phyloP scores from a whole-genome alignment of 2,888 invertebrate genomes.

The Sericinus montela region DNA sequence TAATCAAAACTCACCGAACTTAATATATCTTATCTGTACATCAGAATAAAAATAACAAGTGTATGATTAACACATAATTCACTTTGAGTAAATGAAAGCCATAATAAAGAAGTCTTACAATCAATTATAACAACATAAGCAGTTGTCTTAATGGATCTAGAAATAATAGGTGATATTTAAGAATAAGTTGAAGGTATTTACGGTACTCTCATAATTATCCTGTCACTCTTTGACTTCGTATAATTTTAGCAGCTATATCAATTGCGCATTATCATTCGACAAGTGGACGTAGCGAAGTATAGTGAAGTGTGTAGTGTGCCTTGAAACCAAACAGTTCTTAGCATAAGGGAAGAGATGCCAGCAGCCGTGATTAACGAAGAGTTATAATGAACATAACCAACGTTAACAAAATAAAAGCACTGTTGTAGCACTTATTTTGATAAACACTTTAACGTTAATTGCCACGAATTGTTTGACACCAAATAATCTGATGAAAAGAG shows the following conservation, averaged over 20 bases:
- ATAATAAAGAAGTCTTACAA: not conserved
- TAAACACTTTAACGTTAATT: too few relatives aligned
- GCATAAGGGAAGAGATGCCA: too few relatives aligned
- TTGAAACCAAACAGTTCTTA: conserved; percentile 33
- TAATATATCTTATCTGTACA: too few relatives aligned
- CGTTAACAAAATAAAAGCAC: too few relatives aligned
- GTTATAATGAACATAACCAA: too few relatives aligned
- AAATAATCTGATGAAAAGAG: too few relatives aligned
- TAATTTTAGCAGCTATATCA: conserved; percentile 49
- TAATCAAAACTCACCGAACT: too few relatives aligned
- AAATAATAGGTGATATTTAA: conserved; percentile 38
- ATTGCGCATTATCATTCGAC: conserved; percentile 40
- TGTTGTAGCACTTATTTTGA: too few relatives aligned
- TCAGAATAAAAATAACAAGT: too few relatives aligned
- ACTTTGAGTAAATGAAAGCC: not conserved
- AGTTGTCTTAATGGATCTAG: conserved; percentile 50
- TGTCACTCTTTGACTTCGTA: conserved; percentile 57
- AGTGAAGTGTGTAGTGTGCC: too few relatives aligned
- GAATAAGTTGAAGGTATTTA: conserved; percentile 33
- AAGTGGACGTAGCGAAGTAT: conserved; percentile 29
- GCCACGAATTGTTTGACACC: too few relatives aligned
- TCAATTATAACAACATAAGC: conserved; percentile 33
- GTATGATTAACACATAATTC: not conserved
- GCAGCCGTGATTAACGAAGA: too few relatives aligned
- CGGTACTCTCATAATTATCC: conserved; percentile 52